These are phyloP conservation scores for Vespertilio murinus DNA, from an alignment of 2,797 vertebrate species.

Conservation along the genomic window DNA sequence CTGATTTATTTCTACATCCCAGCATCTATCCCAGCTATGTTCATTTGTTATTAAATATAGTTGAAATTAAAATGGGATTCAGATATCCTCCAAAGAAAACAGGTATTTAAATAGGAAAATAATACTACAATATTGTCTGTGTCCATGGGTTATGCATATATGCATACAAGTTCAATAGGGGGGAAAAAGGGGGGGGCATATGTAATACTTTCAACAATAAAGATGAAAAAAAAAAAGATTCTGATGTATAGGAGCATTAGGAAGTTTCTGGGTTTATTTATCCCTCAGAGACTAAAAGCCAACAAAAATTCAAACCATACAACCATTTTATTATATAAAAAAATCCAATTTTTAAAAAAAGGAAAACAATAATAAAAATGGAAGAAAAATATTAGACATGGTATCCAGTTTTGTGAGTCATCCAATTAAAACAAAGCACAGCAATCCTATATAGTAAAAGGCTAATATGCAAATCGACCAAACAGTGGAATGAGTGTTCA, in stretches of 20 bases:
- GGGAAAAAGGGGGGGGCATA: no score
- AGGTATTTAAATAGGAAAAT: background rate
- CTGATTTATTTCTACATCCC: background rate
- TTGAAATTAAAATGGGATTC: conserved; percentile 9
- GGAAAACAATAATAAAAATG: background rate
- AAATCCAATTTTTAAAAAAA: conserved; percentile 39
- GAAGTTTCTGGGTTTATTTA: conserved; percentile 74
- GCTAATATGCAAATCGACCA: no score
- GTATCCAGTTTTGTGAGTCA: background rate
- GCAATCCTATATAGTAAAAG: no score
- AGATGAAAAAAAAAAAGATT: background rate
- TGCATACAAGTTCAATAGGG: no score
- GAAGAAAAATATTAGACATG: background rate
- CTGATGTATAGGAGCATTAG: conserved; percentile 60
- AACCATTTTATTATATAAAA: conserved; percentile 72
- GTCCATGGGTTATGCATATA: no score
- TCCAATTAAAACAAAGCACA: background rate
- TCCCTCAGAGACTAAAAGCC: conserved; percentile 64
- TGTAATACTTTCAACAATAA: no score
- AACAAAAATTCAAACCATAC: conserved; percentile 64
- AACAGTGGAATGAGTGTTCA: no score
- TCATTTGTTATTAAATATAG: background rate
- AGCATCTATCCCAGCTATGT: background rate
- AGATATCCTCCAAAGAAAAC: conserved; percentile 1
- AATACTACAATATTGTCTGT: no score